Evolutionary conservation across 1,140 invertebrate species (phyloP).

Genomic region (Dendrolimus punctatus): DNA sequence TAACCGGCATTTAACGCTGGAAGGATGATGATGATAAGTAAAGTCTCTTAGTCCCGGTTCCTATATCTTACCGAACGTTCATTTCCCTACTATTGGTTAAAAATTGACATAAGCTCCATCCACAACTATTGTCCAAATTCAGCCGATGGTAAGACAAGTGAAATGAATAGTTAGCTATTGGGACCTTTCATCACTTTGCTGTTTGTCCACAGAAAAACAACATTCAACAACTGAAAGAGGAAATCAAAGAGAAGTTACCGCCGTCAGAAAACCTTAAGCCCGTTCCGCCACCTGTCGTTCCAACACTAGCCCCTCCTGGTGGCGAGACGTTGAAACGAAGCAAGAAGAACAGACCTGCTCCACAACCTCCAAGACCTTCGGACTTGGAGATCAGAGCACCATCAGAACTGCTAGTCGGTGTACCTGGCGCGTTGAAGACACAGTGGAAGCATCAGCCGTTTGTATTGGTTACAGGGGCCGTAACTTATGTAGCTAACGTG

Average conservation of each 20-base stretch:
- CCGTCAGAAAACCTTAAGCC: slow-evolving; percentile 72
- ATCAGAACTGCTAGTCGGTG: slow-evolving; percentile 86
- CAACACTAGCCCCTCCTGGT: slow-evolving; percentile 46
- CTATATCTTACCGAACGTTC: no score
- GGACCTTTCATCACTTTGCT: slow-evolving; percentile 10
- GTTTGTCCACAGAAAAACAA: slow-evolving; percentile 75
- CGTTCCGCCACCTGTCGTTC: slow-evolving; percentile 72
- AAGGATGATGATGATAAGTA: no score
- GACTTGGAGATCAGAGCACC: slow-evolving; percentile 86
- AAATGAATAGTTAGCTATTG: slow-evolving; percentile 4
- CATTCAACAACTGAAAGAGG: slow-evolving; percentile 80
- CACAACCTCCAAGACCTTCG: slow-evolving; percentile 74
- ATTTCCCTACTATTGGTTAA: no score
- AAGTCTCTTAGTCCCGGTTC: no score
- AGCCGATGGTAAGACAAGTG: no score
- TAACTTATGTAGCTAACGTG: slow-evolving; percentile 94
- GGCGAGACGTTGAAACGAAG: slow-evolving; percentile 73
- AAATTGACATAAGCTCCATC: no score
- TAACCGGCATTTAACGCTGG: no score
- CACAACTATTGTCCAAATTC: no score
- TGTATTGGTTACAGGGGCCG: slow-evolving; percentile 87
- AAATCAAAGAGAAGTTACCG: slow-evolving; percentile 77
- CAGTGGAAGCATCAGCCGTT: slow-evolving; percentile 94
- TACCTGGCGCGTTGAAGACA: slow-evolving; percentile 84
- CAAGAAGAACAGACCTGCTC: slow-evolving; percentile 78